Evolutionary conservation across 1,140 invertebrate species (phyloP), one percentile per base, ranked within the genome.

Genomic region (Drosophila grimshawi): DNA sequence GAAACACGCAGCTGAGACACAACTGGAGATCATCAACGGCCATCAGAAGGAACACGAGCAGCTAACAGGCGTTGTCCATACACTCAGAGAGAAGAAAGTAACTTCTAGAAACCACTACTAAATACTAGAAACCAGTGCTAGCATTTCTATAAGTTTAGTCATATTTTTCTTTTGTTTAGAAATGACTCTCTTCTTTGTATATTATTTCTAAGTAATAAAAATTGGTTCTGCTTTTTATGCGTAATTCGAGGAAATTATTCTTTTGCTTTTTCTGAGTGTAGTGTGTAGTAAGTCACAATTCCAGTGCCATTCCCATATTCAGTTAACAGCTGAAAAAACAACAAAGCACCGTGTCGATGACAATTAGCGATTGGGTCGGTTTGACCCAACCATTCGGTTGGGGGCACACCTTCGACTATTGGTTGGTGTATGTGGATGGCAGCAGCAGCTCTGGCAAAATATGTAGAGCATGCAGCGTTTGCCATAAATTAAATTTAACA

Each of bases 401-500:
- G 19, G 65, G 61, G 52, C 72, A 45, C 66, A 70, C 72, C 66
- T 76, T 76, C 61, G 30, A 68, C 71, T 60, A 72, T 72, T 60
- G 57, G 11, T 32, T 45, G 56, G 39, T 55, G 51, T 3, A 11
- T 37, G 30, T 43, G 30, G 30, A 41, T 57, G 55, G 55, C 43
- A 41, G 55, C 29, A 71, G 64, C 77, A 57, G 63, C 59, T 49
- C 62, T 79, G 72, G 67, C 60, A 72, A 76, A 85, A 85, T 86
- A 86, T 86, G 83, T 86, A 86, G 83, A 88, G 85, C 83, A 88
- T 88, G 83, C 64, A 88, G 80, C 73, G 79, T 82, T 82, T 86
- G 85, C 83, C 83, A 88, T 88, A 88, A 88, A 88, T 88, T 88
- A 89, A 88, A 88, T 88, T 88, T 89, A 88, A 88, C 82, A 83